A percentile compares a stretch with the other conserved stretches of the same genome.
Evolutionary conservation across 2,113 vertebrate species (phyloP).

Genomic region (Pelecanoides urinatrix): DNA sequence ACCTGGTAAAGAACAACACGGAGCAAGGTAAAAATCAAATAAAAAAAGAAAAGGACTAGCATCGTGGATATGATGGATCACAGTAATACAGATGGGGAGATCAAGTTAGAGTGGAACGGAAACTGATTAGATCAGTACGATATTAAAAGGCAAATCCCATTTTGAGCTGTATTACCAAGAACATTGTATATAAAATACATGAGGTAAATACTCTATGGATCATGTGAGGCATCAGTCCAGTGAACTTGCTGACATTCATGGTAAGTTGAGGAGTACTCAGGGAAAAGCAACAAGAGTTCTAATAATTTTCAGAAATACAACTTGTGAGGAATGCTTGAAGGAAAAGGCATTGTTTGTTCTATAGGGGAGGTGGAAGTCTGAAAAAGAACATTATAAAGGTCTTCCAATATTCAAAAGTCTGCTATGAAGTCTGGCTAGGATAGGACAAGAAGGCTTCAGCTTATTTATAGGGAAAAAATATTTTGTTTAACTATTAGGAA

Average conservation of each 20-base stretch:
- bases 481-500: not conserved
- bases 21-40: not conserved
- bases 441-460: not conserved
- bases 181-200: not conserved
- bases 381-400: not conserved
- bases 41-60: not conserved
- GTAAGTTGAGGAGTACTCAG: not conserved
- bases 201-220: not conserved
- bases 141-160: not conserved
- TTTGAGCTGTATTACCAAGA: not conserved
- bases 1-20: not conserved
- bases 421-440: not conserved
- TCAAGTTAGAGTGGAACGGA: not conserved
- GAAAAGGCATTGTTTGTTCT: not conserved
- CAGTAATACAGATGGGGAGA: not conserved
- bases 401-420: not conserved
- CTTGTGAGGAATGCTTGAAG: not conserved
- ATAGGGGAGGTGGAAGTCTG: not conserved
- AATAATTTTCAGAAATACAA: not conserved
- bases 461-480: not conserved
- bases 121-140: not conserved
- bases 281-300: not conserved
- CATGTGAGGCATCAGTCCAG: not conserved
- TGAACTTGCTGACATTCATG: not conserved
- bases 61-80: not conserved